Evolutionary conservation across 2,113 vertebrate species (phyloP), one percentile per base, ranked within the genome.

Genomic region (Alosa alosa): DNA sequence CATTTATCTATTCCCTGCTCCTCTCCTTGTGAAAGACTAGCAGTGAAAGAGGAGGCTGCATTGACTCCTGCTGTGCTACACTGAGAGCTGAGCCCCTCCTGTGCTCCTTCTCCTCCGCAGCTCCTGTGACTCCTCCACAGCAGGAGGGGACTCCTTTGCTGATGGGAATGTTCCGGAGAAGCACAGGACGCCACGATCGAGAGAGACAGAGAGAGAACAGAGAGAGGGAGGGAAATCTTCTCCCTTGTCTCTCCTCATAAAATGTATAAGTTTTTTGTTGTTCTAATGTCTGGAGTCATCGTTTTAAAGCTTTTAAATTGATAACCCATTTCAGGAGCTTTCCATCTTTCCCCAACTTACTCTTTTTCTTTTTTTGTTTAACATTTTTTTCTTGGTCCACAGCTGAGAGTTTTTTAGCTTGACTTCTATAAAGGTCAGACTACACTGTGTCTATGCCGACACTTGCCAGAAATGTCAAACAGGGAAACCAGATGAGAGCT

Each of bases 401-500:
- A 25, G 55, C 55, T 18, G 55, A 72, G n/a, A 72, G n/a, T 11
- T 78, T 39, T 78, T 78, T 15, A 15, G 36, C 25, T 36, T 41
- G 25, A 36, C 72, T 41, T 78, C 72, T 10, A 78, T 17, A 41
- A 36, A 78, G 72, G 72, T 39, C 72, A 78, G 17, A 60, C 25
- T 39, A 13, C 15, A 36, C 72, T 13, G 36, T 39, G 1, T 68
- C 18, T 68, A 22, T 8, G 68, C n/a, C 6, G n/a, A 36, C 15
- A 25, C 60, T 64, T 22, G 22, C 22, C 60, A 64, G 22, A 64
- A 64, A 64, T 64, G 60, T 64, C 60, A 64, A 64, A 64, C 20
- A n/a, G 60, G 60, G 22, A 64, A 64, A 64, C 60, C 60, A 64
- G 22, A 64, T 64, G 60, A 64, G 60, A 64, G 60, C 60, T 64